Conservation (phyloP, 2,888 invertebrate species). For the Mythimna ferrago region DNA sequence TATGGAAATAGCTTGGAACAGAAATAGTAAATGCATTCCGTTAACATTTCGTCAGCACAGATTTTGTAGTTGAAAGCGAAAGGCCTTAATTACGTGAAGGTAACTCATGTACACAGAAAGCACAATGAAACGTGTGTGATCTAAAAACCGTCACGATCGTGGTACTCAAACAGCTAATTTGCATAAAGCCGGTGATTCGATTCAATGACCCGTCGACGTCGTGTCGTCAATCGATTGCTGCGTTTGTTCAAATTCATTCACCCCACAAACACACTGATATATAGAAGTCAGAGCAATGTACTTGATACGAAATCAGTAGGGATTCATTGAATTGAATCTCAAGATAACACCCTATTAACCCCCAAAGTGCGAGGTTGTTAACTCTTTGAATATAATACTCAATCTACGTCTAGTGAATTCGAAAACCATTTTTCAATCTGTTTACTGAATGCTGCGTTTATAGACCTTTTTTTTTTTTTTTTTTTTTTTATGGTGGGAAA, state of each 20-base stretch:
- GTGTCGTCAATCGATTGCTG: constrained; percentile 67
- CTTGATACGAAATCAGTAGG: constrained; percentile 50
- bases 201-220: constrained; percentile 66
- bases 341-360: constrained; percentile 53
- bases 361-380: constrained; percentile 46
- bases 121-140: constrained; percentile 44
- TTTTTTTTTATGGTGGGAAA: too few species aligned
- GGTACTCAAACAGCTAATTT: constrained; percentile 58
- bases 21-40: constrained; percentile 7
- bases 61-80: constrained; percentile 35
- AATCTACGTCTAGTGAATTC: constrained; percentile 23
- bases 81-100: constrained; percentile 12
- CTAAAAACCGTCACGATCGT: constrained; percentile 52
- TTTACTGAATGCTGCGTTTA: constrained; percentile 22
- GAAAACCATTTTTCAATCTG: constrained; percentile 30
- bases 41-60: constrained; percentile 2
- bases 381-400: constrained; percentile 43
- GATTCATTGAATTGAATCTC: constrained; percentile 37
- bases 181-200: constrained; percentile 49
- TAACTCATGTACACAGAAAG: constrained; percentile 23
- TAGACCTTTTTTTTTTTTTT: too few species aligned
- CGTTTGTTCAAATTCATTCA: constrained; percentile 70
- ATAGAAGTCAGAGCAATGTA: constrained; percentile 56
- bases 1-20: not conserved
- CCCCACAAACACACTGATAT: constrained; percentile 53